phyloP scores from a whole-genome alignment of 2,797 vertebrate genomes.

The Antennarius maculatus region DNA sequence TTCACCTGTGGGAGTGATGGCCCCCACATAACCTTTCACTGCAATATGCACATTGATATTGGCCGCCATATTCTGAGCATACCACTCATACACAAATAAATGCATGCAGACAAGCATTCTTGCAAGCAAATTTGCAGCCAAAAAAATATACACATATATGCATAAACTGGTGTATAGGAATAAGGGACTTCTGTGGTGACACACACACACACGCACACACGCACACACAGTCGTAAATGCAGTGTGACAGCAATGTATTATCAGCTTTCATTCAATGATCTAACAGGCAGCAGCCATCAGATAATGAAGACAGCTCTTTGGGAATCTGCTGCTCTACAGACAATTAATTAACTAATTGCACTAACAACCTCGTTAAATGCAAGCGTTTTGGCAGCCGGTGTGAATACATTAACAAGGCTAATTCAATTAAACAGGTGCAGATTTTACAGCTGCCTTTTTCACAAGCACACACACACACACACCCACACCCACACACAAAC shows the following conservation, averaged over 20 bases:
- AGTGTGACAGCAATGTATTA: conserved; percentile 72
- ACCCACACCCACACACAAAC: conserved; percentile 29
- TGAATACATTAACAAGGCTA: conserved; percentile 86
- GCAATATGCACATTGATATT: conserved; percentile 77
- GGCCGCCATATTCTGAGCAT: conserved; percentile 55
- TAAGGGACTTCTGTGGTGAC: conserved; percentile 38
- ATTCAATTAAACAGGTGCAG: conserved; percentile 88
- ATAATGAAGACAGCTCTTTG: conserved; percentile 86
- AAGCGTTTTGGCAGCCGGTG: conserved; percentile 80
- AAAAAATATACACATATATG: background rate
- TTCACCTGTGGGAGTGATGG: conserved; percentile 77
- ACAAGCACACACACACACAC: conserved; percentile 31
- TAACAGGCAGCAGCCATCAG: conserved; percentile 80
- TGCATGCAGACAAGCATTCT: conserved; percentile 21
- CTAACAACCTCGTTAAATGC: conserved; percentile 85
- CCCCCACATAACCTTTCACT: conserved; percentile 78
- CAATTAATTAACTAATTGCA: conserved; percentile 89
- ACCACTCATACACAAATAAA: conserved; percentile 36
- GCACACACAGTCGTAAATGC: conserved; percentile 50
- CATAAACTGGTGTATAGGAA: conserved; percentile 18
- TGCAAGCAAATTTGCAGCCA: conserved; percentile 8
- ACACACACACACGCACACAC: conserved; percentile 31
- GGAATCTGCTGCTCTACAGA: conserved; percentile 78
- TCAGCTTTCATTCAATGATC: conserved; percentile 72
- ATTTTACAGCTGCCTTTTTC: conserved; percentile 82